Evolutionary conservation across 2,113 vertebrate genomes (phyloP).

Genomic region (Gambusia holbrooki): DNA sequence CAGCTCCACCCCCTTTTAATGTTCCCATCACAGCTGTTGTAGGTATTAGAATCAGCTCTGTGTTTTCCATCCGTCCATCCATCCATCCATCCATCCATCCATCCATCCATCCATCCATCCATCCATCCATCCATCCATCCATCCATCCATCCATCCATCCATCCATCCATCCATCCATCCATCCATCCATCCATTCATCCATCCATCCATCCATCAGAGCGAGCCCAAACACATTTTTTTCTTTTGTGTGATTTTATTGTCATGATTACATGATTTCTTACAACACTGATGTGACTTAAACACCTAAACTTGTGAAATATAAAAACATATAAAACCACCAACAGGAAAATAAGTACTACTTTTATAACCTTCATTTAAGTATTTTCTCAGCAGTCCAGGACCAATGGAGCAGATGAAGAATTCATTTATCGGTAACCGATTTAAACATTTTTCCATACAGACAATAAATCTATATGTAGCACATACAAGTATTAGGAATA

Average conservation of each 20-base stretch:
- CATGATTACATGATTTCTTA: conserved; percentile 45
- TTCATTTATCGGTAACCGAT: background rate
- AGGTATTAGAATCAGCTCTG: no score
- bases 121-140: no score
- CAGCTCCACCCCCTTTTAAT: no score
- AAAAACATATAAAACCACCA: conserved; percentile 30
- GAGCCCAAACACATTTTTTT: conserved; percentile 2
- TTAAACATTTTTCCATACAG: conserved; percentile 5
- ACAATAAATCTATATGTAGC: background rate
- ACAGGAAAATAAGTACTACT: conserved; percentile 1
- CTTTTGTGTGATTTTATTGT: conserved; percentile 69
- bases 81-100: no score
- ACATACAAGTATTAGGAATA: conserved; percentile 26
- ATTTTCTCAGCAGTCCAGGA: conserved; percentile 41
- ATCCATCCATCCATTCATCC: no score
- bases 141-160: no score
- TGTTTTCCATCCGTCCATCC: no score
- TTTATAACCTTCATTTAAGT: conserved; percentile 6
- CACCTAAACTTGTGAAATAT: conserved; percentile 31
- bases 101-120: no score
- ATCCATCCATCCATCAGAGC: no score
- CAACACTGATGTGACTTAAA: conserved; percentile 54
- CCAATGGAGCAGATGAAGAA: conserved; percentile 18
- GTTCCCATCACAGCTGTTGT: no score
- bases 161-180: no score